Evolutionary conservation across 1,140 invertebrate genomes (phyloP), one percentile per base, ranked within the genome.

Genomic region (Limonius californicus): DNA sequence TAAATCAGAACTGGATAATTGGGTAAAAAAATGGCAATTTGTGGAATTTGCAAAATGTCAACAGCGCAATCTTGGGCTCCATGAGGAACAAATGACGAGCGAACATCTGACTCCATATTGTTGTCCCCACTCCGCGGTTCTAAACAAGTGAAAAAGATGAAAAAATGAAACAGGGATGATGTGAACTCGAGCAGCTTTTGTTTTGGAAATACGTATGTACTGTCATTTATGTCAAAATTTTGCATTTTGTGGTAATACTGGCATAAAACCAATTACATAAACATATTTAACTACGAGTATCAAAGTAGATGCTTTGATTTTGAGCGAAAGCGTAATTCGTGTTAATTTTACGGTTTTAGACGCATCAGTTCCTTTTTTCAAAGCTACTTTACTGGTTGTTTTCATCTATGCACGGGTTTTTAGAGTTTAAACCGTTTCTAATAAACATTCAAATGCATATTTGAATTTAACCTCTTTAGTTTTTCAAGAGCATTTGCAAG

Each of bases 221-320:
- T 56, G 60, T 55, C 54, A 50, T 62, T 62, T 62, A 39, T 62
- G 54, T 62, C 54, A 62, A 57, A 43, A 62, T 27, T 62, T 42
- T 42, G n/a, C 4, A 50, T 50, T 50, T 18, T 50, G 45, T 21
- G n/a, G 3, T 50, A 39, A 39, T 12, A 39, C 2, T 39, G 35
- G 35, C 35, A 39, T 27, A 27, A 27, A 27, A 3, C 23, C 9
- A 27, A 27, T 9, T 27, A 9, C 23, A 27, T 27, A 27, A 27
- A 27, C 23, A 27, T 27, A 15, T 45, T 45, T 45, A 45, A 15
- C 3, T n/a, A 18, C 4, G 2, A 45, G 42, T 45, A 35, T n/a
- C 14, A 6, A 18, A 4, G 42, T 50, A 50, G 16, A 50, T 50
- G 45, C 19, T 6, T 50, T 3, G 2, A 18, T 8, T 12, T 50